These are phyloP conservation scores for Dromas ardeola DNA, from an alignment of 2,113 vertebrate genomes.

Conservation along the genomic window DNA sequence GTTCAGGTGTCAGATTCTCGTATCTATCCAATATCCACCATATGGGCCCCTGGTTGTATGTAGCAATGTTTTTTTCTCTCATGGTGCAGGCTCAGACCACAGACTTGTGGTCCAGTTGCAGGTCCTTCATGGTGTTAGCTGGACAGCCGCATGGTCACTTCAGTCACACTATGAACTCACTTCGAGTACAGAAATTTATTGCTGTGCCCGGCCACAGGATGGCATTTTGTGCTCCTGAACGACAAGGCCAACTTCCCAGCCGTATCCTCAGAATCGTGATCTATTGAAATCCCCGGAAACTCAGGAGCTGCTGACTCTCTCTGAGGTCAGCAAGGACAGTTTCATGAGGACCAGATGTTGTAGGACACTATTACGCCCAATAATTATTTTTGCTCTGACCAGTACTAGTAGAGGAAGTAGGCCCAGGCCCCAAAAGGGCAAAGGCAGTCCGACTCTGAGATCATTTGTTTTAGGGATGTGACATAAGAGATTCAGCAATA, in stretches of 20 bases:
- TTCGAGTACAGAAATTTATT: neutral
- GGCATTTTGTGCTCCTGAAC: neutral
- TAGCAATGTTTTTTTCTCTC: neutral
- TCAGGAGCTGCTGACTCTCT: neutral
- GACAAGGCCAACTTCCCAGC: neutral
- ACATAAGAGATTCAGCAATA: neutral
- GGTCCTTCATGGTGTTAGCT: neutral
- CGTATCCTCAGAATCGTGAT: fast-evolving
- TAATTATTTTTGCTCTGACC: neutral
- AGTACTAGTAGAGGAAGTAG: neutral
- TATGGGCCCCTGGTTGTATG: fast-evolving
- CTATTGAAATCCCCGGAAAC: neutral
- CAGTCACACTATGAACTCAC: neutral
- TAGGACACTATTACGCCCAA: neutral
- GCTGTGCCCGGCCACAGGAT: fast-evolving
- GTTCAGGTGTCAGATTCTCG: neutral
- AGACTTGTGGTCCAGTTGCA: fast-evolving
- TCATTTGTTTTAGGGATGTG: neutral
- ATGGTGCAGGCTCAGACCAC: neutral
- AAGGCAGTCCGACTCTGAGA: neutral
- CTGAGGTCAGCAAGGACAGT: neutral
- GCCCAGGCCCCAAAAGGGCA: neutral
- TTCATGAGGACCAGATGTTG: neutral
- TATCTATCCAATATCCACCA: neutral
- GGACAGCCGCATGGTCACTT: neutral